Evolutionary conservation across 2,797 vertebrate species (phyloP).

Genomic region (Oryzias dopingdopingensis): DNA sequence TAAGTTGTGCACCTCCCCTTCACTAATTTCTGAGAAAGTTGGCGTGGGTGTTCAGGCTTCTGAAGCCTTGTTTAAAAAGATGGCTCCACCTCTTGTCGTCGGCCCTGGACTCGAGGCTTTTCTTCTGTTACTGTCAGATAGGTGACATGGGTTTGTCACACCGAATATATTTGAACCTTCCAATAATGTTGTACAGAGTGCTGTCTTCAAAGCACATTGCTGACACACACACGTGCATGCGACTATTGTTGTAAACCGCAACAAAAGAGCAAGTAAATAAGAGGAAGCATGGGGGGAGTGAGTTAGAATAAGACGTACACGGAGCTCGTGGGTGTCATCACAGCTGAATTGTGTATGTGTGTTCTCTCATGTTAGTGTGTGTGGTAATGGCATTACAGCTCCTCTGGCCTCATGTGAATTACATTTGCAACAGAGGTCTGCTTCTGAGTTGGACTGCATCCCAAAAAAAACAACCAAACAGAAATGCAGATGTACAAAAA

Average conservation of each 20-base stretch:
- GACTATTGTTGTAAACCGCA: conserved; percentile 26
- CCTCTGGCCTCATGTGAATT: conserved; percentile 68
- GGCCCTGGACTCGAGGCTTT: conserved; percentile 28
- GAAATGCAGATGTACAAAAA: conserved; percentile 9
- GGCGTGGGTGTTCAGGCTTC: conserved; percentile 59
- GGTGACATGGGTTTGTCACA: conserved; percentile 12
- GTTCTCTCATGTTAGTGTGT: conserved; percentile 30
- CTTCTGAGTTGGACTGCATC: conserved; percentile 66
- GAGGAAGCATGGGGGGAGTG: conserved; percentile 26
- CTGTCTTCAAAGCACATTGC: not conserved
- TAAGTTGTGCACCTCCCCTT: conserved; percentile 2
- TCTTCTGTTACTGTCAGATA: conserved; percentile 31
- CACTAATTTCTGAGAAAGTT: conserved; percentile 57
- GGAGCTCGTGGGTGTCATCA: conserved; percentile 51
- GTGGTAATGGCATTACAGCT: conserved; percentile 70
- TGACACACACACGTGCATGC: conserved; percentile 6
- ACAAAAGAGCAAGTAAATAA: conserved; percentile 16
- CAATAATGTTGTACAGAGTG: not conserved
- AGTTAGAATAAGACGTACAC: conserved; percentile 23
- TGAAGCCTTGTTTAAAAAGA: conserved; percentile 51
- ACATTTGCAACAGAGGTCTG: conserved; percentile 70
- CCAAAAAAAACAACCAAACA: conserved; percentile 28
- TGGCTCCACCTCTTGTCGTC: conserved; percentile 42
- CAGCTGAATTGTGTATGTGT: conserved; percentile 41
- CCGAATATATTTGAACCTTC: conserved; percentile 2